These are phyloP conservation scores for Hecatera dysodea DNA, from an alignment of 2,888 invertebrate genomes.

Conservation along the genomic window DNA sequence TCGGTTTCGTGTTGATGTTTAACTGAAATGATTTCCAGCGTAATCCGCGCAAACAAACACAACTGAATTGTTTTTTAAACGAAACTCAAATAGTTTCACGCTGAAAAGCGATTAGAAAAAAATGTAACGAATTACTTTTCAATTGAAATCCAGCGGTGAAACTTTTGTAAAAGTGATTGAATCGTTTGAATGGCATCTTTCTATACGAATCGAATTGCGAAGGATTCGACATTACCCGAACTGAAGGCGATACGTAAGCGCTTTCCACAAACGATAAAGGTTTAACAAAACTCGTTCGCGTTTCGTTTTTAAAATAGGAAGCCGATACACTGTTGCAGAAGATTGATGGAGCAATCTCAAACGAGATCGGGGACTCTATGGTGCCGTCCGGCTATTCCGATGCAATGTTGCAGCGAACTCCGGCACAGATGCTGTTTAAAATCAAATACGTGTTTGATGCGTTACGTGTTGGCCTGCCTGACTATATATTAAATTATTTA, in stretches of 20 bases:
- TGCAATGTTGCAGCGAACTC: conserved; percentile 74
- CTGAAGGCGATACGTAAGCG: conserved; percentile 66
- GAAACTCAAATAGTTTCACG: conserved; percentile 51
- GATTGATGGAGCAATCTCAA: conserved; percentile 88
- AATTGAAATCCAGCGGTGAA: conserved; percentile 50
- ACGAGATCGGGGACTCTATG: conserved; percentile 84
- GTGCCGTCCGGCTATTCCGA: conserved; percentile 68
- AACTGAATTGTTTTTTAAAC: conserved; percentile 39
- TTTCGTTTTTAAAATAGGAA: conserved; percentile 76
- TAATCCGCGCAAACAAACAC: conserved; percentile 48
- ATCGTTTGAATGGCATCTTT: conserved; percentile 64
- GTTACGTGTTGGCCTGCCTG: conserved; percentile 41
- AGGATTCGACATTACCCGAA: conserved; percentile 60
- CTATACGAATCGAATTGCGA: conserved; percentile 65
- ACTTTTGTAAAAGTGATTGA: conserved; percentile 67
- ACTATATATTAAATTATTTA: conserved; percentile 55
- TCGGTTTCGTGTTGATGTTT: conserved; percentile 55
- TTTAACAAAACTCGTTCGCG: conserved; percentile 71
- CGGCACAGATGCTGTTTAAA: conserved; percentile 75
- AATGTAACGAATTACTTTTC: conserved; percentile 47
- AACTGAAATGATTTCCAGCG: conserved; percentile 54
- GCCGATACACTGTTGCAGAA: conserved; percentile 83
- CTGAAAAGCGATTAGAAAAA: conserved; percentile 55
- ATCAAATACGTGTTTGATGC: conserved; percentile 73
- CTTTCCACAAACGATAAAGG: conserved; percentile 71